Percentiles rank a stretch among this genome's conserved stretches.
phyloP scores from a whole-genome alignment of 1,140 invertebrate species.

The Drosophila repletoides region DNA sequence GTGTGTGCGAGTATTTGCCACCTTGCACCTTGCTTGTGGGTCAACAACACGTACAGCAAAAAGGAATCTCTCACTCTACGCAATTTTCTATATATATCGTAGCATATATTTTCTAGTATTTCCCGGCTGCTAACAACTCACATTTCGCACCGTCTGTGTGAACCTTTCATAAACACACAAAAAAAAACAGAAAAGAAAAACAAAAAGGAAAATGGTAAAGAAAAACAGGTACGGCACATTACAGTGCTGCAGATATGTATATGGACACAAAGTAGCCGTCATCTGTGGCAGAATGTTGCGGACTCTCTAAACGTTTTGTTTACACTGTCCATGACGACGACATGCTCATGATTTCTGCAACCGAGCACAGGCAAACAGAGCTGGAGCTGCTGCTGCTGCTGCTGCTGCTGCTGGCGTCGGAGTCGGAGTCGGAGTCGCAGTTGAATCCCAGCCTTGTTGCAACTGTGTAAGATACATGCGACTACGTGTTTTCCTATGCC shows the following conservation, averaged over 20 bases:
- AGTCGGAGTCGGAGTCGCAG: background rate
- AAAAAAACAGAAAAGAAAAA: background rate
- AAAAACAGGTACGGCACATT: background rate
- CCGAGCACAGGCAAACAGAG: background rate
- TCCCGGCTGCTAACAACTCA: background rate
- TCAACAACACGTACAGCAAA: constrained; percentile 39
- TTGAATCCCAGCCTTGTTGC: constrained; percentile 8
- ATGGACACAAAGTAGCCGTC: constrained; percentile 28
- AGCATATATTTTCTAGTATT: constrained; percentile 3
- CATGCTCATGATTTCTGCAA: too few species aligned
- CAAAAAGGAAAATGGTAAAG: background rate
- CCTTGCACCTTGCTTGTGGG: constrained; percentile 53
- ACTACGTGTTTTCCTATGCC: constrained; percentile 67
- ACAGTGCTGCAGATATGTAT: background rate
- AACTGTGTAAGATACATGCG: constrained; percentile 54
- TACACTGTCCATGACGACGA: constrained; percentile 58
- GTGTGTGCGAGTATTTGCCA: too few species aligned
- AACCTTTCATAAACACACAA: background rate
- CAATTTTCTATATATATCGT: background rate
- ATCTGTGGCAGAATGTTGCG: constrained; percentile 27
- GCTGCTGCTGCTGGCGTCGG: background rate
- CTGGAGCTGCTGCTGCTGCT: constrained; percentile 2
- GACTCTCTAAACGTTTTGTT: constrained; percentile 66
- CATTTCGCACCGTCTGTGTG: background rate
- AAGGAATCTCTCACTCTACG: background rate